Conservation (phyloP, 2,888 invertebrate species). For the Merodon equestris region DNA sequence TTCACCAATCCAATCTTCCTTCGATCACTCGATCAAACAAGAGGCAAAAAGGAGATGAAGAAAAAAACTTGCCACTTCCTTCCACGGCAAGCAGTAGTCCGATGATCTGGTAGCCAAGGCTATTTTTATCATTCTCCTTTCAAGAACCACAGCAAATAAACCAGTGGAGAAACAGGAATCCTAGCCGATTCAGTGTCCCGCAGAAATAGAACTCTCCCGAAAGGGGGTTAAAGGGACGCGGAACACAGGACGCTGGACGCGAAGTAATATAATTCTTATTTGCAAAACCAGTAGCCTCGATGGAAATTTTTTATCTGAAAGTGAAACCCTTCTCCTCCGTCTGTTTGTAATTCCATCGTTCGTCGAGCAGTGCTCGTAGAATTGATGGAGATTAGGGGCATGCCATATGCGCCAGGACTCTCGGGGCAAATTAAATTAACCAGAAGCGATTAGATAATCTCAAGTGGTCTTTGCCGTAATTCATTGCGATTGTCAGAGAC, state of each 20-base stretch:
- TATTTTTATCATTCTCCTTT: constrained; percentile 63
- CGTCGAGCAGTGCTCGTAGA: constrained; percentile 18
- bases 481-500: constrained; percentile 5
- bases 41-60: not conserved
- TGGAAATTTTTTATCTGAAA: constrained; percentile 56
- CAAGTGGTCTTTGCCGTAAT: constrained; percentile 30
- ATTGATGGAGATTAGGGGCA: constrained; percentile 18
- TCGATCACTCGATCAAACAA: constrained; percentile 27
- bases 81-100: constrained; percentile 27
- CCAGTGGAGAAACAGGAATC: constrained; percentile 28
- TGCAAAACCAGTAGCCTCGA: constrained; percentile 59
- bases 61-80: constrained; percentile 41
- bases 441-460: constrained; percentile 55
- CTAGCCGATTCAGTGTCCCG: constrained; percentile 42
- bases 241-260: constrained; percentile 13
- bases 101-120: constrained; percentile 36
- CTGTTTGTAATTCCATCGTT: constrained; percentile 42
- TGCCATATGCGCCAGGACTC: constrained; percentile 12
- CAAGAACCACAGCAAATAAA: constrained; percentile 48
- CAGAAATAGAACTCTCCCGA: constrained; percentile 43
- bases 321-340: constrained; percentile 55
- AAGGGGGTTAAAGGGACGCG: constrained; percentile 20
- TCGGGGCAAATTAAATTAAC: constrained; percentile 60
- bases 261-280: too few species aligned
- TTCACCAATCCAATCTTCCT: too few species aligned